Percentiles rank a stretch among this genome's conserved stretches.
phyloP scores from a whole-genome alignment of 2,113 vertebrate genomes.

The Sapajus apella region DNA sequence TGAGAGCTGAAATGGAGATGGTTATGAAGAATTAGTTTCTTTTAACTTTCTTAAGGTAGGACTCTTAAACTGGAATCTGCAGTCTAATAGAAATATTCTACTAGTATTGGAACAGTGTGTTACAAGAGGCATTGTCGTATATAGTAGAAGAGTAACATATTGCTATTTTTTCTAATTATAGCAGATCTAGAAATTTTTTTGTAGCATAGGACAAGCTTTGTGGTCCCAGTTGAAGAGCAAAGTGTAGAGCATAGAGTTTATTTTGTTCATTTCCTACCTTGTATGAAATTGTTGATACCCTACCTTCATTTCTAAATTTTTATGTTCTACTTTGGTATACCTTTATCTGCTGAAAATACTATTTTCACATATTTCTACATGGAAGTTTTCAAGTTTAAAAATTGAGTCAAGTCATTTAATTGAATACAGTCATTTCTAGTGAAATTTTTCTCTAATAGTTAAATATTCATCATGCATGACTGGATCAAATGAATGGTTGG shows the following conservation, averaged over 20 bases:
- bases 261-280: conserved; percentile 33
- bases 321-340: not conserved
- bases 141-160: not conserved
- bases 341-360: not conserved
- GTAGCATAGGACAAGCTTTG: not conserved
- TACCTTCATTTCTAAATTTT: not conserved
- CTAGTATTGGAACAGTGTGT: not conserved
- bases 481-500: not conserved
- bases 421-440: not conserved
- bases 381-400: conserved; percentile 23
- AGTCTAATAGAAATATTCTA: not conserved
- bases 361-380: not conserved
- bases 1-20: not conserved
- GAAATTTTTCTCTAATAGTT: not conserved
- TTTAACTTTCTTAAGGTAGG: not conserved
- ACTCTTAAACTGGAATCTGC: not conserved
- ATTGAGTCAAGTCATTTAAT: not conserved
- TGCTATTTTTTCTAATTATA: conserved; percentile 20
- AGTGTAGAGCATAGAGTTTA: not conserved
- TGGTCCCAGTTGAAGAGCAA: not conserved
- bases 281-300: not conserved
- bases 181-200: not conserved
- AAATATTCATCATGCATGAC: not conserved
- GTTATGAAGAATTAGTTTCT: not conserved
- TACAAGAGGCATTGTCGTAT: not conserved